Evolutionary conservation across 2,888 invertebrate genomes (phyloP).

Genomic region (Meteorus cinctellus): DNA sequence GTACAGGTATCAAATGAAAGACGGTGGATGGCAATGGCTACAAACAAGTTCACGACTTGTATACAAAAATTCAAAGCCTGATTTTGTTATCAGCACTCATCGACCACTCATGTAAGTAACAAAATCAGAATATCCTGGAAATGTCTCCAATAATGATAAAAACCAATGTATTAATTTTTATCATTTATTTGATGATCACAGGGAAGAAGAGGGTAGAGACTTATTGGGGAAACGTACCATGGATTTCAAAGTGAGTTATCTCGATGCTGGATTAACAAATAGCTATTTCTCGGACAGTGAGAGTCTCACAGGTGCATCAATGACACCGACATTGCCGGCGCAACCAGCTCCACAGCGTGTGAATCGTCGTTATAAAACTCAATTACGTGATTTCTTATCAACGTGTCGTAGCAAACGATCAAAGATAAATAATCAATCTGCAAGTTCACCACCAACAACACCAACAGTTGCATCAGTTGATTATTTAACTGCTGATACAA

Average conservation of each 20-base stretch:
- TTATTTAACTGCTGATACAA: conserved; percentile 79
- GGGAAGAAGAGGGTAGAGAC: conserved; percentile 99
- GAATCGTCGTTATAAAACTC: conserved; percentile 90
- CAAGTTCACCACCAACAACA: conserved; percentile 76
- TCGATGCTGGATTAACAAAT: conserved; percentile 94
- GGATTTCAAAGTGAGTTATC: conserved; percentile 99
- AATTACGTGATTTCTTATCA: conserved; percentile 92
- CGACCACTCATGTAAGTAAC: conserved; percentile 94
- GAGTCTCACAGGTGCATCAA: conserved; percentile 78
- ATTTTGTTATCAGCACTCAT: conserved; percentile 99
- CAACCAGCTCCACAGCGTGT: conserved; percentile 85
- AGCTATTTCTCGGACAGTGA: conserved; percentile 92
- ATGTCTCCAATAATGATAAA: not conserved
- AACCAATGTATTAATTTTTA: not conserved
- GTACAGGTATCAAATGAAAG: conserved; percentile 96
- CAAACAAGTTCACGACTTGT: conserved; percentile 97
- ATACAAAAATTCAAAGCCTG: conserved; percentile 99
- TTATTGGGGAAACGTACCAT: conserved; percentile 97
- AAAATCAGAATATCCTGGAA: not conserved
- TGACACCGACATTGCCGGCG: conserved; percentile 74
- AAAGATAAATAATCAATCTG: conserved; percentile 74
- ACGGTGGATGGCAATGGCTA: conserved; percentile 97
- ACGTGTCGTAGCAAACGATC: conserved; percentile 89
- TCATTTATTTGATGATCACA: conserved; percentile 67
- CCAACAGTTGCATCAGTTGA: conserved; percentile 79